Conservation (phyloP, 2,888 invertebrate genomes). For the Eristalis pertinax region DNA sequence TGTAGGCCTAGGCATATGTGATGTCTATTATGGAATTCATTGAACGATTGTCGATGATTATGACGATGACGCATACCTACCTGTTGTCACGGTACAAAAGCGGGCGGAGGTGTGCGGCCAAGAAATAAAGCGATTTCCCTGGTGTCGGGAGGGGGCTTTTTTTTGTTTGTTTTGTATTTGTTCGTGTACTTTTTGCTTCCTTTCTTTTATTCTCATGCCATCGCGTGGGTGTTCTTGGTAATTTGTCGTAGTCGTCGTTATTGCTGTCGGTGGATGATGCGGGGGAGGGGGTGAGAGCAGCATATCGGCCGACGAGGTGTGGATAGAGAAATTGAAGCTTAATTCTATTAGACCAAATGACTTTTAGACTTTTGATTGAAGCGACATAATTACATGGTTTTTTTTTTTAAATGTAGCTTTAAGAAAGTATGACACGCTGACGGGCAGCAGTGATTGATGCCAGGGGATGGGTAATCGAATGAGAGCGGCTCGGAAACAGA, state of each 20-base stretch:
- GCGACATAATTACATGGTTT: background rate
- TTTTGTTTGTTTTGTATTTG: slow-evolving; percentile 7
- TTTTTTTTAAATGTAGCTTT: background rate
- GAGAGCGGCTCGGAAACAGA: too few species aligned
- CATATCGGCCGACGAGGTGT: background rate
- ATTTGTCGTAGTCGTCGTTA: slow-evolving; percentile 32
- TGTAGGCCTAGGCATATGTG: slow-evolving; percentile 63
- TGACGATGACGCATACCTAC: slow-evolving; percentile 73
- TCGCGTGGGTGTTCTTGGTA: slow-evolving; percentile 67
- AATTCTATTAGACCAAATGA: background rate
- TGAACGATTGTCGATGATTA: slow-evolving; percentile 62
- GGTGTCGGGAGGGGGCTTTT: background rate
- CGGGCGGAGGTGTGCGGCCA: background rate
- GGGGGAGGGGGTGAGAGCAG: slow-evolving; percentile 14
- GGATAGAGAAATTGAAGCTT: slow-evolving; percentile 20
- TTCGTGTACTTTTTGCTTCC: slow-evolving; percentile 46
- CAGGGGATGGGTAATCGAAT: background rate
- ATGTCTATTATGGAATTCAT: slow-evolving; percentile 66
- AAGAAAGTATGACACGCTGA: background rate
- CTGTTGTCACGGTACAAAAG: slow-evolving; percentile 67
- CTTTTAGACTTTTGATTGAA: background rate
- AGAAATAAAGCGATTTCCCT: slow-evolving; percentile 44
- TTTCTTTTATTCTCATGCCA: slow-evolving; percentile 38
- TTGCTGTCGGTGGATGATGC: background rate
- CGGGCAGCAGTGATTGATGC: background rate